These are phyloP conservation scores for Lytechinus pictus DNA, from an alignment of 35 echinoderm and acorn worm genomes.

Conservation along the genomic window DNA sequence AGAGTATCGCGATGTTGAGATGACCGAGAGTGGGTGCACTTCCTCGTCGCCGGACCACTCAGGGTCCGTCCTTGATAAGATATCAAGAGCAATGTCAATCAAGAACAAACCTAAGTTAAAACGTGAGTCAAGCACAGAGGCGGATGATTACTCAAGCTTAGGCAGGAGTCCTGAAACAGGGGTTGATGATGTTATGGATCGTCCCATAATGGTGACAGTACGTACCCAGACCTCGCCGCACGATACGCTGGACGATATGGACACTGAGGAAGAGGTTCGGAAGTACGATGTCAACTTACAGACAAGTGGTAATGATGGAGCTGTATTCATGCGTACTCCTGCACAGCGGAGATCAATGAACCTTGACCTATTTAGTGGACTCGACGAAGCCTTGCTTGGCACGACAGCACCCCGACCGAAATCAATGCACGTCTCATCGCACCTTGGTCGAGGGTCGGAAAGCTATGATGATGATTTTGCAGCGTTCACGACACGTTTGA, in stretches of 20 bases:
- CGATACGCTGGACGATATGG: constrained; percentile 30
- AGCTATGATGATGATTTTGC: constrained; percentile 52
- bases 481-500: constrained; percentile 60
- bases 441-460: constrained; percentile 54
- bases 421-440: constrained; percentile 33
- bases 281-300: constrained; percentile 40
- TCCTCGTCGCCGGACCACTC: neutral
- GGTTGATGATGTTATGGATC: constrained; percentile 16
- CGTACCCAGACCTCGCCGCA: constrained; percentile 41
- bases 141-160: constrained; percentile 22
- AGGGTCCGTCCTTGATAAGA: constrained; percentile 64
- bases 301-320: constrained; percentile 5
- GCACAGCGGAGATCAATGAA: constrained; percentile 36
- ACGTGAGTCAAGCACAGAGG: constrained; percentile 48
- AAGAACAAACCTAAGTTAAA: constrained; percentile 60
- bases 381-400: constrained; percentile 44
- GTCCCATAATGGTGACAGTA: constrained; percentile 32
- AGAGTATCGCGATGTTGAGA: constrained; percentile 58
- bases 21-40: constrained; percentile 43
- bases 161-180: constrained; percentile 20
- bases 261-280: constrained; percentile 32
- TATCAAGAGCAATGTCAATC: constrained; percentile 59
- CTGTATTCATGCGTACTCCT: constrained; percentile 37
- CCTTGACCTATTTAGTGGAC: constrained; percentile 26
- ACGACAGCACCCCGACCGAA: constrained; percentile 48